A percentile compares a stretch with the other conserved stretches of the same genome.
Evolutionary conservation across 2,888 invertebrate genomes (phyloP).

Genomic region (Acronicta psi): DNA sequence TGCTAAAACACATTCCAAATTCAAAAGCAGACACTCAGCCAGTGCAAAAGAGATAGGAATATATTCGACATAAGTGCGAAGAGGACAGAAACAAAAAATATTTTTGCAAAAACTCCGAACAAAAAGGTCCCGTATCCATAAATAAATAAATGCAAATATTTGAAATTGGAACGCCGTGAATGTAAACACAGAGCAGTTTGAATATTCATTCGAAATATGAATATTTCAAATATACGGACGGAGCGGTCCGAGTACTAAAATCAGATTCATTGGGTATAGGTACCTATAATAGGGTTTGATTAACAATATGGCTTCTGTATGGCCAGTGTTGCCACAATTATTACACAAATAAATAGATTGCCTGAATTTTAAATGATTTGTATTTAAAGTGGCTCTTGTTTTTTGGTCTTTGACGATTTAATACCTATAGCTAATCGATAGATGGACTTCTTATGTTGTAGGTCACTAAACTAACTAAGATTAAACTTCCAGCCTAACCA

Average conservation of each 20-base stretch:
- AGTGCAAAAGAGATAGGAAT: constrained; percentile 34
- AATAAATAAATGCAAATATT: constrained; percentile 89
- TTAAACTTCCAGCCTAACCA: too few relatives aligned
- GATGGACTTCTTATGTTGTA: too few relatives aligned
- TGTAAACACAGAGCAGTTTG: constrained; percentile 86
- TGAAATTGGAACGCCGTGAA: constrained; percentile 87
- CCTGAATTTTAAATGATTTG: not conserved
- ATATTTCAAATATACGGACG: constrained; percentile 80
- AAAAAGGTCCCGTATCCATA: constrained; percentile 77
- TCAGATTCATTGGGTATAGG: constrained; percentile 80
- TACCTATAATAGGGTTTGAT: constrained; percentile 25
- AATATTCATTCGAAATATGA: constrained; percentile 88
- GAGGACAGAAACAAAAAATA: constrained; percentile 27
- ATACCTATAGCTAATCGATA: too few relatives aligned
- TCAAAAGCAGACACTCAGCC: constrained; percentile 21
- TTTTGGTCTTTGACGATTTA: too few relatives aligned
- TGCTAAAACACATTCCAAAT: constrained; percentile 23
- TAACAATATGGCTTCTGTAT: constrained; percentile 12
- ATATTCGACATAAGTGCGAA: constrained; percentile 24
- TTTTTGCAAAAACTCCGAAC: constrained; percentile 68
- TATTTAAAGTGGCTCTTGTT: not conserved
- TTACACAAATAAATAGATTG: not conserved
- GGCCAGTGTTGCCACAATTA: constrained; percentile 4
- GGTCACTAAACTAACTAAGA: too few relatives aligned
- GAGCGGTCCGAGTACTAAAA: constrained; percentile 73